Base-by-base conservation (phyloP, 2,113 vertebrate species). In the Neomonachus schauinslandi region DNA sequence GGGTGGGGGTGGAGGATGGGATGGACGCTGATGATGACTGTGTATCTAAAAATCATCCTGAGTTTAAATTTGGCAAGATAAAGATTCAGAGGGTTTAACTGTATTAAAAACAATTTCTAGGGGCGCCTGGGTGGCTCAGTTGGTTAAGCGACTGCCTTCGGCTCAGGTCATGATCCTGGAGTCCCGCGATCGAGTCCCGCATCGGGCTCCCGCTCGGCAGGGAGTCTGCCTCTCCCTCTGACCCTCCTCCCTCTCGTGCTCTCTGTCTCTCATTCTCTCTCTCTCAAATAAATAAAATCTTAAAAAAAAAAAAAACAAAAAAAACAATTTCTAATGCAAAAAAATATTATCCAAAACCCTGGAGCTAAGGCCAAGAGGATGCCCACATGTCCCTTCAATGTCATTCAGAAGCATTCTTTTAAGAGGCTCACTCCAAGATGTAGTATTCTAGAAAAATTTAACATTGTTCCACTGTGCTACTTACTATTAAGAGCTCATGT, bases 61-160 rank as follows among this genome's bases (percentile, higher is more conserved):
- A 93, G 63, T 55, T 91, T 76, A 74, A 93, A 93, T 76, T 63
- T 33, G 3, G 53, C 26, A 83, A 93, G 53, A 88, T 51, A 88
- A 93, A 91, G 61, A 91, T 19, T 89, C n/a, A 67, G 22, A 95
- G 31, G 28, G 18, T 69, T 80, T 96, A 74, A 94, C 4, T 91
- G 55, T 57, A 81, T 82, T 87, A 87, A 76, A 89, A 87, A 33
- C 71, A 86, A 61, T 74, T 91, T 95, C 49, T n/a, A 74, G n/a
- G n/a, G n/a, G n/a, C n/a, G n/a, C n/a, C n/a, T n/a, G n/a, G n/a
- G n/a, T n/a, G n/a, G n/a, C n/a, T n/a, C n/a, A n/a, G n/a, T n/a
- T n/a, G n/a, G n/a, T n/a, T n/a, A n/a, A n/a, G n/a, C n/a, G n/a
- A n/a, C n/a, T n/a, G n/a, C n/a, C n/a, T n/a, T n/a, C n/a, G n/a